Percentiles rank a stretch among this genome's conserved stretches.
phyloP scores from a whole-genome alignment of 2,888 invertebrate species.

The Antheraea yamamai region DNA sequence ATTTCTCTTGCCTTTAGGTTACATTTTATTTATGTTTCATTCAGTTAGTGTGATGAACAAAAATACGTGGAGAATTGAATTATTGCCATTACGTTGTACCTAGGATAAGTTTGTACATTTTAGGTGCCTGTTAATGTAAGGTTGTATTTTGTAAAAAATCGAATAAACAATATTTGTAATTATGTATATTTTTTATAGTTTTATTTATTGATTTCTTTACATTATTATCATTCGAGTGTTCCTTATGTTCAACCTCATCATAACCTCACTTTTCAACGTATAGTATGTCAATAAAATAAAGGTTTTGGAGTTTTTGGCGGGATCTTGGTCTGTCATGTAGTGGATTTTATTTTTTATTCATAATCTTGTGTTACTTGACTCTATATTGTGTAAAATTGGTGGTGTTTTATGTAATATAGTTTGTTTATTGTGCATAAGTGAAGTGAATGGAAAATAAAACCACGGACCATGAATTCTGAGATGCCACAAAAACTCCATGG shows the following conservation, averaged over 20 bases:
- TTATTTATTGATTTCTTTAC: not conserved
- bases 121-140: conserved; percentile 77
- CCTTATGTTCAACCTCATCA: not conserved
- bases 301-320: too few species aligned
- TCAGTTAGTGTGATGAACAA: conserved; percentile 63
- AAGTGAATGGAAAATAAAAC: too few species aligned
- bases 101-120: conserved; percentile 80
- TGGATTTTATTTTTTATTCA: too few species aligned
- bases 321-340: too few species aligned
- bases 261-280: too few species aligned
- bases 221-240: not conserved
- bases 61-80: conserved; percentile 62
- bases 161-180: conserved; percentile 62
- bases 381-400: too few species aligned
- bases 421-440: too few species aligned
- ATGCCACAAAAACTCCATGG: too few species aligned
- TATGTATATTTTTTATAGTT: conserved; percentile 26
- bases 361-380: too few species aligned
- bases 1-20: conserved; percentile 69
- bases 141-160: conserved; percentile 66
- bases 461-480: too few species aligned
- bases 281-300: too few species aligned
- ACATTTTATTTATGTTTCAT: conserved; percentile 69
- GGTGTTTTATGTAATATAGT: too few species aligned
- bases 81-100: conserved; percentile 80